A percentile compares a stretch with the other conserved stretches of the same genome.
These are phyloP conservation scores for Pipa parva DNA, from an alignment of 2,113 vertebrate species.

Conservation along the genomic window DNA sequence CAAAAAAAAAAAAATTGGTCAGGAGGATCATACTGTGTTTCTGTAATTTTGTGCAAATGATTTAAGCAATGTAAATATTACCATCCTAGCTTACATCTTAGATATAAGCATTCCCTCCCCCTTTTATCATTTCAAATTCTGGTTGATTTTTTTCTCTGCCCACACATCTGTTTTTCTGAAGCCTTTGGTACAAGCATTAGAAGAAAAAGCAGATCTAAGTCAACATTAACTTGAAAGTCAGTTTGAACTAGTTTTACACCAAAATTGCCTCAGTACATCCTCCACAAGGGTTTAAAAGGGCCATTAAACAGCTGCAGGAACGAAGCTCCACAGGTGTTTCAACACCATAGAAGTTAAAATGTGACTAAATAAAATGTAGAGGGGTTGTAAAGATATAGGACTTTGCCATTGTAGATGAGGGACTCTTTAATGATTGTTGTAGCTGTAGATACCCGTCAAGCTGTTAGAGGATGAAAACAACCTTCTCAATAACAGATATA, in stretches of 20 bases:
- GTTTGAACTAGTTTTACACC: background rate
- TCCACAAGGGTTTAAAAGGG: background rate
- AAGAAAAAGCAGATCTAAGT: background rate
- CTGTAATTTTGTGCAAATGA: no score
- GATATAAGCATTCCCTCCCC: no score
- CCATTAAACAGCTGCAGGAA: constrained; percentile 6
- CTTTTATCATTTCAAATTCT: no score
- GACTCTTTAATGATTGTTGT: no score
- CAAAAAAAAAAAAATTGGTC: no score
- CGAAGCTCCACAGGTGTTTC: background rate
- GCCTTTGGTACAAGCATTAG: background rate
- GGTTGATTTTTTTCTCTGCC: no score
- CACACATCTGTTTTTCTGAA: constrained; percentile 1
- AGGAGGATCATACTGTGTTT: no score
- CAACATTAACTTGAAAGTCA: background rate
- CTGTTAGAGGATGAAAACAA: constrained; percentile 3
- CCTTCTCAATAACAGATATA: background rate
- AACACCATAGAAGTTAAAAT: constrained; percentile 22
- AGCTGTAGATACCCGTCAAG: constrained; percentile 8
- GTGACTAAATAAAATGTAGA: constrained; percentile 15
- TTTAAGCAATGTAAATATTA: no score
- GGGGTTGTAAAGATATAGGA: background rate
- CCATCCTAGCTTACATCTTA: no score
- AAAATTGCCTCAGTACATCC: background rate
- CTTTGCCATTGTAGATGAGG: no score